Conservation (phyloP, 1,140 invertebrate species). For the Phthorimaea operculella region DNA sequence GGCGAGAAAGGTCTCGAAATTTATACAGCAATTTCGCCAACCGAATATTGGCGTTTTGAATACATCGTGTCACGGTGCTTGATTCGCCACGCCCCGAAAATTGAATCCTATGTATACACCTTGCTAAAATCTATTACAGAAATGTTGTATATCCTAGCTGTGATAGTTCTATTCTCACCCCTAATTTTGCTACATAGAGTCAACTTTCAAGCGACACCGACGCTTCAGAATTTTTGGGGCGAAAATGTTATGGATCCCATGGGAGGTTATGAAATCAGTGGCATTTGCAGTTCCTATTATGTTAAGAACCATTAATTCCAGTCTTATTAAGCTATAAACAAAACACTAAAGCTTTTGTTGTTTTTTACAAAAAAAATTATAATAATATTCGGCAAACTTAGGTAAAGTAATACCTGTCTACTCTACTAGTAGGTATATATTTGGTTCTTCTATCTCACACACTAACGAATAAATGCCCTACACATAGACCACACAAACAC, state of each 20-base stretch:
- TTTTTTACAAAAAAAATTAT: slow-evolving; percentile 3
- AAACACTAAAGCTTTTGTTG: slow-evolving; percentile 38
- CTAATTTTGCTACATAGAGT: slow-evolving; percentile 15
- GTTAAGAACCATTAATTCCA: slow-evolving; percentile 65
- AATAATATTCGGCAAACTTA: too few species aligned
- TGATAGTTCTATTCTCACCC: slow-evolving; percentile 16
- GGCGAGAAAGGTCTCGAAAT: slow-evolving; percentile 50
- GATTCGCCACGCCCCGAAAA: slow-evolving; percentile 66
- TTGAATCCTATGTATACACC: slow-evolving; percentile 63
- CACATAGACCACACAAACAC: too few species aligned
- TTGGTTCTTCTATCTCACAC: too few species aligned
- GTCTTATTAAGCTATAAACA: slow-evolving; percentile 63
- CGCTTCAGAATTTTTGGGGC: slow-evolving; percentile 51
- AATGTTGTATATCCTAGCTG: slow-evolving; percentile 18
- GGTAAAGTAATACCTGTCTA: too few species aligned
- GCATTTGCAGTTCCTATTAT: slow-evolving; percentile 69
- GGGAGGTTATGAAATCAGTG: slow-evolving; percentile 69
- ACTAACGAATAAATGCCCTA: too few species aligned
- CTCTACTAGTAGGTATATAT: too few species aligned
- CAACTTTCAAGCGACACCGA: slow-evolving; percentile 16
- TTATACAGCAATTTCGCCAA: slow-evolving; percentile 59
- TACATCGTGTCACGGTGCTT: slow-evolving; percentile 65
- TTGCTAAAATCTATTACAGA: slow-evolving; percentile 34
- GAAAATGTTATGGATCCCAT: slow-evolving; percentile 59
- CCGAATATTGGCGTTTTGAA: slow-evolving; percentile 63